phyloP scores from a whole-genome alignment of 2,797 vertebrate species.

The Sebastes wilsoni region DNA sequence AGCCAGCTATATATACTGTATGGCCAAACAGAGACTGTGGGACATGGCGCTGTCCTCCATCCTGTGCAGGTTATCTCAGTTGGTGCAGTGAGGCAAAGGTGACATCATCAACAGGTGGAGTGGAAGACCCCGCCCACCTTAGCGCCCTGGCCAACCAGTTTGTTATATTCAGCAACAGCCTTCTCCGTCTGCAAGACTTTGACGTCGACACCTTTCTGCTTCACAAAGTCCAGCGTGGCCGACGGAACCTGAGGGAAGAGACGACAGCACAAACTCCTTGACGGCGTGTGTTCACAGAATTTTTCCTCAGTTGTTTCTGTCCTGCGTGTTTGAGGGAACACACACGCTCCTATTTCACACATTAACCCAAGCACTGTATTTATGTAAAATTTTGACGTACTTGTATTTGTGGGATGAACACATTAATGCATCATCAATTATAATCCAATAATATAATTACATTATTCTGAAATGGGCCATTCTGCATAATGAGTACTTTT shows the following conservation, averaged over 20 bases:
- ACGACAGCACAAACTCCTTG: background rate
- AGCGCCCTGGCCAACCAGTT: conserved; percentile 83
- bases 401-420: too few species aligned
- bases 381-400: too few species aligned
- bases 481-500: background rate
- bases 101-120: conserved; percentile 88
- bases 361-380: too few species aligned
- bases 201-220: conserved; percentile 85
- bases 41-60: background rate
- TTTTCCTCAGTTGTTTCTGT: background rate
- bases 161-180: conserved; percentile 91
- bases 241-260: conserved; percentile 84
- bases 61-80: background rate
- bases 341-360: background rate
- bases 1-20: background rate
- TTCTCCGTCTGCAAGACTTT: conserved; percentile 89
- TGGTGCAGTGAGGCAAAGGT: background rate
- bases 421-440: too few species aligned
- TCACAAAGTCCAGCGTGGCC: conserved; percentile 88
- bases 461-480: background rate
- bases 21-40: background rate
- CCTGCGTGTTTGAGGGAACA: background rate
- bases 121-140: conserved; percentile 94
- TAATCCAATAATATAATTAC: background rate
- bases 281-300: background rate